phyloP scores from a whole-genome alignment of 2,888 invertebrate species.

The Taphrorychus bicolor region DNA sequence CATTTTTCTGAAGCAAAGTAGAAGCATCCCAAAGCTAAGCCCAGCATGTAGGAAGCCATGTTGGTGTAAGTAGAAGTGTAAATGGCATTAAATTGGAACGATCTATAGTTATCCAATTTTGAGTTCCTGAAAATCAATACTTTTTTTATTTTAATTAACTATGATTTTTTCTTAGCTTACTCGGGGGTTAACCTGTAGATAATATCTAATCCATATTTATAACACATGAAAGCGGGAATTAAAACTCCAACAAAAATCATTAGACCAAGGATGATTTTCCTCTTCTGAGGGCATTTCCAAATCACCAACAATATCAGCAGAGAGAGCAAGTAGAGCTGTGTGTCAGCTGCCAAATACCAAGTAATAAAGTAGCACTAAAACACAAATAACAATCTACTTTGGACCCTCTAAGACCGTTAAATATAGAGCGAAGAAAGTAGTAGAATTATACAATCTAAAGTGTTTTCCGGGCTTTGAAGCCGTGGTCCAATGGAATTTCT shows the following conservation, averaged over 20 bases:
- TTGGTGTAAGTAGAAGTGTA: slow-evolving; percentile 48
- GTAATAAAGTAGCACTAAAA: slow-evolving; percentile 52
- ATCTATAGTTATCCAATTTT: slow-evolving; percentile 45
- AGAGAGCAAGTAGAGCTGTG: slow-evolving; percentile 52
- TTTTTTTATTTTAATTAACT: neutral
- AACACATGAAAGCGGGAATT: slow-evolving; percentile 48
- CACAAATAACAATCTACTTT: neutral
- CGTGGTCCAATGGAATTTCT: too few relatives aligned
- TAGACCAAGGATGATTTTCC: slow-evolving; percentile 31
- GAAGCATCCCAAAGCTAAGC: slow-evolving; percentile 45
- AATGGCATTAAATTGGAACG: slow-evolving; percentile 44
- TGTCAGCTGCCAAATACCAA: slow-evolving; percentile 55
- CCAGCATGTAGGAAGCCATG: slow-evolving; percentile 48
- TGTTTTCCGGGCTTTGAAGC: too few relatives aligned
- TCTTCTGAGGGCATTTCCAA: slow-evolving; percentile 45
- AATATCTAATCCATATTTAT: slow-evolving; percentile 49
- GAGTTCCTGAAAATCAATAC: slow-evolving; percentile 40
- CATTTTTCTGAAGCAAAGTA: slow-evolving; percentile 40
- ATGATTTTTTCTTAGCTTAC: slow-evolving; percentile 40
- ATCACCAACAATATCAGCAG: slow-evolving; percentile 49
- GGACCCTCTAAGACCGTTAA: too few relatives aligned
- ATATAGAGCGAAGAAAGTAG: too few relatives aligned
- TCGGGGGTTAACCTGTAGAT: slow-evolving; percentile 48
- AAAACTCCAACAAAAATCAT: slow-evolving; percentile 45
- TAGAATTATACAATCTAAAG: too few relatives aligned